These are phyloP conservation scores for Anhinga rufa DNA, from an alignment of 2,113 vertebrate species.

Conservation along the genomic window DNA sequence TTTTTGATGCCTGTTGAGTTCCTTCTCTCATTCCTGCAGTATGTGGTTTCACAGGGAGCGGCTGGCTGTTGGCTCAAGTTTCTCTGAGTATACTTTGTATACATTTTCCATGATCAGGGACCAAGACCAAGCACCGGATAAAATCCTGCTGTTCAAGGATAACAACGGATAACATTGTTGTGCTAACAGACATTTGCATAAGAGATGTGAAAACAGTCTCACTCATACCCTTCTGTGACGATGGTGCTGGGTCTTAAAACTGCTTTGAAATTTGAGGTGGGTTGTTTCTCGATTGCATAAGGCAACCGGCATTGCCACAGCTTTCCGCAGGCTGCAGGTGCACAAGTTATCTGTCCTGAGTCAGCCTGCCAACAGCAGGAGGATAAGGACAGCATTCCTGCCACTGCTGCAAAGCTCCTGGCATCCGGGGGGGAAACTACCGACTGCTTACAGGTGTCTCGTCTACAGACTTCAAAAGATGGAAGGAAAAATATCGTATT, in stretches of 20 bases:
- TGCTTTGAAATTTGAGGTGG: constrained; percentile 32
- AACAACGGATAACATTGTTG: neutral
- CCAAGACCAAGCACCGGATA: neutral
- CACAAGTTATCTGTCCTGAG: neutral
- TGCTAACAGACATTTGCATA: neutral
- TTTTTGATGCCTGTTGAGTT: constrained; percentile 1
- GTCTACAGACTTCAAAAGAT: neutral
- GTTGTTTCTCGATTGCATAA: neutral
- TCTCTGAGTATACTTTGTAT: neutral
- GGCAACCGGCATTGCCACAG: neutral
- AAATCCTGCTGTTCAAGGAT: neutral
- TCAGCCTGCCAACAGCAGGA: neutral
- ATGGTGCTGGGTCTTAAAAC: neutral
- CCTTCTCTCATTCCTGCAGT: neutral
- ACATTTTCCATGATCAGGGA: neutral
- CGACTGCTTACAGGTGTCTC: neutral
- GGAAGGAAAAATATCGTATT: neutral
- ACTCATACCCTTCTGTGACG: neutral
- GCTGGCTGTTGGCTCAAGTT: neutral
- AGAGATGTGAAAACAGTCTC: neutral
- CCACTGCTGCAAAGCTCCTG: neutral
- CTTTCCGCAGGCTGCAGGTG: neutral
- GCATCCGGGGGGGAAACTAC: neutral
- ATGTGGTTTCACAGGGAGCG: constrained; percentile 53
- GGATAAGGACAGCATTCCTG: neutral